Percentiles rank a stretch among this genome's conserved stretches.
These are phyloP conservation scores for Eptatretus atami DNA, from an alignment of 2,797 vertebrate genomes.

Conservation along the genomic window DNA sequence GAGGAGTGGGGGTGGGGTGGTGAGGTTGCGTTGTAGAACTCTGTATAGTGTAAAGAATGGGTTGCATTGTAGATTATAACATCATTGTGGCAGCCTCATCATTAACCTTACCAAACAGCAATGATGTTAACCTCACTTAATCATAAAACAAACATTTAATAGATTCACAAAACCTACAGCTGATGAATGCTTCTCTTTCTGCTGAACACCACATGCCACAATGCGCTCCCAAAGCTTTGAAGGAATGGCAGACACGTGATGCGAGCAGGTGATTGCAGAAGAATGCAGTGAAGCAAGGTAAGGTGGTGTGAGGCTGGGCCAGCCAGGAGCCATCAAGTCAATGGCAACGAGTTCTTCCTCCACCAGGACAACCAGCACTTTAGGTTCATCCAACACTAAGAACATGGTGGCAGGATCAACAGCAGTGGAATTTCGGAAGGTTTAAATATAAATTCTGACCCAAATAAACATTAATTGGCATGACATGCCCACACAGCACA, in stretches of 20 bases:
- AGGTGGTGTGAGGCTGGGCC: conserved; percentile 57
- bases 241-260: conserved; percentile 69
- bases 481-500: too few relatives aligned
- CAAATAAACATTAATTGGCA: neutral
- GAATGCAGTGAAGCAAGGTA: conserved; percentile 86
- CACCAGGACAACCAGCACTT: conserved; percentile 54
- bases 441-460: neutral
- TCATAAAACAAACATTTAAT: too few relatives aligned
- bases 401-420: conserved; percentile 6
- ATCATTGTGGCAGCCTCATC: too few relatives aligned
- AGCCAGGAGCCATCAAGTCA: conserved; percentile 42
- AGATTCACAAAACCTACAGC: too few relatives aligned
- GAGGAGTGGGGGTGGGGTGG: too few relatives aligned
- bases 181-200: conserved; percentile 20
- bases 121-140: too few relatives aligned
- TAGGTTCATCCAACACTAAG: conserved; percentile 30
- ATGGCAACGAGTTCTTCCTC: conserved; percentile 84
- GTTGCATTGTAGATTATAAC: too few relatives aligned
- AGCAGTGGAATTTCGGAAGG: neutral
- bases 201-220: conserved; percentile 31
- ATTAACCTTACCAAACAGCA: too few relatives aligned
- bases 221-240: conserved; percentile 79
- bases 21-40: too few relatives aligned
- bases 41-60: too few relatives aligned
- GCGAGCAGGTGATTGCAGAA: conserved; percentile 88